Conservation (phyloP, 2,888 invertebrate genomes). For the Notodonta dromedarius region DNA sequence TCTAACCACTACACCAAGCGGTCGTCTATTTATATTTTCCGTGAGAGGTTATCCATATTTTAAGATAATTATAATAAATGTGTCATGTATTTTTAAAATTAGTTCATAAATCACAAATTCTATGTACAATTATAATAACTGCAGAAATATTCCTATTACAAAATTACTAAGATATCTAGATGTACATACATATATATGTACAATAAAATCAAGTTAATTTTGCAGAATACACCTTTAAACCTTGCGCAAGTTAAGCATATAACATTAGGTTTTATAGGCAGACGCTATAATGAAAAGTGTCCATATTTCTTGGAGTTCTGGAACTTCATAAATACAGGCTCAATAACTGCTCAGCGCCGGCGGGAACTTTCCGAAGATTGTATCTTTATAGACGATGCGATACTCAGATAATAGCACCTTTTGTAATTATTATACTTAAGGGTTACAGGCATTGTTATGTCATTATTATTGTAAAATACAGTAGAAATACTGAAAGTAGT, state of each 20-base stretch:
- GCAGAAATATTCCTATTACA: no score
- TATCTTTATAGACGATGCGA: constrained; percentile 37
- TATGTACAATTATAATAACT: no score
- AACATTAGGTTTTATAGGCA: constrained; percentile 36
- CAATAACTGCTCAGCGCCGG: constrained; percentile 20
- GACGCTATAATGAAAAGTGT: constrained; percentile 38
- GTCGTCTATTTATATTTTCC: no score
- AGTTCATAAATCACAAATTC: no score
- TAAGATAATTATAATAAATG: no score
- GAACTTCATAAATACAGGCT: constrained; percentile 34
- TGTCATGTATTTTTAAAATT: no score
- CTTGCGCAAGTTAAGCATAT: neutral
- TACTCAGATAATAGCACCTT: constrained; percentile 30
- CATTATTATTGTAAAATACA: neutral
- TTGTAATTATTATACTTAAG: constrained; percentile 36
- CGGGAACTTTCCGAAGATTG: constrained; percentile 29
- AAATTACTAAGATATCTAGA: neutral
- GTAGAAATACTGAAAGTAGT: constrained; percentile 1
- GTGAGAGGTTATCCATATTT: no score
- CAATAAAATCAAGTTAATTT: constrained; percentile 1
- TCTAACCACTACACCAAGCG: no score
- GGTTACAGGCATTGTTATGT: neutral
- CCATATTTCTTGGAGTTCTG: constrained; percentile 36
- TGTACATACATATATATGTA: neutral
- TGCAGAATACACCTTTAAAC: constrained; percentile 8